Percentiles rank a stretch among this genome's conserved stretches.
These are phyloP conservation scores for Spisula subtruncata DNA, from an alignment of 2,888 invertebrate genomes.

Conservation along the genomic window DNA sequence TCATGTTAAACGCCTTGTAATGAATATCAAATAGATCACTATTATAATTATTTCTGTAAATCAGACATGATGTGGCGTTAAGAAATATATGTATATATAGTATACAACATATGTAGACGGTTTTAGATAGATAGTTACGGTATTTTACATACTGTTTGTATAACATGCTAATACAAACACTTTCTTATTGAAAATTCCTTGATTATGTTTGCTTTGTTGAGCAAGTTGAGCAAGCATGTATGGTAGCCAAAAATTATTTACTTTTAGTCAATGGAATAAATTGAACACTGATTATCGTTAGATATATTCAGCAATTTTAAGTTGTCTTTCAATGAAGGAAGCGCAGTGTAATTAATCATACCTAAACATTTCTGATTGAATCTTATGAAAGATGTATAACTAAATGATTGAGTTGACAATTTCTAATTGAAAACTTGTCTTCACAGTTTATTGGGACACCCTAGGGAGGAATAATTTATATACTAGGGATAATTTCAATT, in stretches of 20 bases:
- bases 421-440: neutral
- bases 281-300: neutral
- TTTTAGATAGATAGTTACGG: neutral
- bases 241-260: constrained; percentile 12
- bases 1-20: neutral
- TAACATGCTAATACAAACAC: constrained; percentile 18
- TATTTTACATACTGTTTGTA: constrained; percentile 3
- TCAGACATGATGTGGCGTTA: neutral
- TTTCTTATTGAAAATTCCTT: neutral
- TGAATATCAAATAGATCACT: neutral
- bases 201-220: constrained; percentile 24
- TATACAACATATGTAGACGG: neutral
- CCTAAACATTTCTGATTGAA: neutral
- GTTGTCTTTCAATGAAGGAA: neutral
- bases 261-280: constrained; percentile 3
- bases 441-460: neutral
- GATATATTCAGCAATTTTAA: constrained; percentile 11
- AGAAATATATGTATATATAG: neutral
- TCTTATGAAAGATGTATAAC: neutral
- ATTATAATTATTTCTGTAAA: neutral
- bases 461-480: no score
- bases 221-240: neutral
- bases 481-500: no score
- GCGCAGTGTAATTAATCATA: neutral
- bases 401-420: neutral